Percentiles rank a stretch among this genome's conserved stretches.
These are phyloP conservation scores for Callopanchax toddi DNA, from an alignment of 2,113 vertebrate genomes.

Conservation along the genomic window DNA sequence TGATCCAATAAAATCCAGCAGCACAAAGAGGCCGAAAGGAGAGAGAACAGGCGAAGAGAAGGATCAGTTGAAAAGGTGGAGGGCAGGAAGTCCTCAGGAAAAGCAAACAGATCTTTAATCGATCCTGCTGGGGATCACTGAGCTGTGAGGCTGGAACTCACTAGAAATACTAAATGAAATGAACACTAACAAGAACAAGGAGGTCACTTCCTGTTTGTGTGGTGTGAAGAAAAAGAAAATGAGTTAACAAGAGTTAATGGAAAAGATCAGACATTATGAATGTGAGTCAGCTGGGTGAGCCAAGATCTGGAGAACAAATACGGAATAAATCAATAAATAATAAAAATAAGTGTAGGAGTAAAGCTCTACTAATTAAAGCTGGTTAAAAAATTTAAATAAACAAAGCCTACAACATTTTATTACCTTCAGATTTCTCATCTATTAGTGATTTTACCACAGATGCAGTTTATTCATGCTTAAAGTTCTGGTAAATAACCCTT, in stretches of 20 bases:
- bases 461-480: no score
- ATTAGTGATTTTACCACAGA: no score
- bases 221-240: background rate
- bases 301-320: no score
- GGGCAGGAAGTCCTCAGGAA: constrained; percentile 13
- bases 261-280: background rate
- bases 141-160: background rate
- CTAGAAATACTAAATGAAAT: background rate
- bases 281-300: no score
- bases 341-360: no score
- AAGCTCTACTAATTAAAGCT: no score
- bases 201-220: background rate
- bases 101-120: constrained; percentile 6
- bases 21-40: constrained; percentile 7
- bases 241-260: background rate
- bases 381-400: no score
- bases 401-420: no score
- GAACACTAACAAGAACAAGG: background rate
- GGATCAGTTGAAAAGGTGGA: constrained; percentile 2
- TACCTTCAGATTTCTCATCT: no score
- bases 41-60: background rate
- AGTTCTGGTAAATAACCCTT: no score
- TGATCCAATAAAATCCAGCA: constrained; percentile 11
- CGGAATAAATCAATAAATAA: no score
- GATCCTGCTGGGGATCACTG: background rate